Evolutionary conservation across 2,888 invertebrate species (phyloP).

Genomic region (Neoascia interrupta): DNA sequence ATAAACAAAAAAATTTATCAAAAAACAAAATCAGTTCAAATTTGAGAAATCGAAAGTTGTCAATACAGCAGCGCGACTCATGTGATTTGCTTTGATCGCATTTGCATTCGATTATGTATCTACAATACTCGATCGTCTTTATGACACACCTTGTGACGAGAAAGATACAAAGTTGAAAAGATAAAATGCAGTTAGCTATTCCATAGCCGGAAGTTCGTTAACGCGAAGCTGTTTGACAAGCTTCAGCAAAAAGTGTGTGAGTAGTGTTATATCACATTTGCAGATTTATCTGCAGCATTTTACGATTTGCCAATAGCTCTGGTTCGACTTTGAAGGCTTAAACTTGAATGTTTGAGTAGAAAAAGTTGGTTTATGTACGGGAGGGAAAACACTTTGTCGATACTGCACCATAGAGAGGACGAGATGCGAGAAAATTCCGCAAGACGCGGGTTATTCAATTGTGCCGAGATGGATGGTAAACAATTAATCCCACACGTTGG

Average conservation of each 20-base stretch:
- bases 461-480: conserved; percentile 8
- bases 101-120: conserved; percentile 13
- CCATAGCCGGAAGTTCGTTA: conserved; percentile 23
- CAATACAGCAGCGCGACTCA: conserved; percentile 2
- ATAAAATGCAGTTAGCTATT: conserved; percentile 13
- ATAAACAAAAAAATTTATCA: background rate
- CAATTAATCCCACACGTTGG: conserved; percentile 37
- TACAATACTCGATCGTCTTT: background rate
- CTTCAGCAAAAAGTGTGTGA: no score
- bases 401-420: background rate
- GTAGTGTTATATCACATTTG: conserved; percentile 34
- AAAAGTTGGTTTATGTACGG: no score
- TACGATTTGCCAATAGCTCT: conserved; percentile 12
- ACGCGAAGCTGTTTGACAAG: no score
- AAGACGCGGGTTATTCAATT: conserved; percentile 23
- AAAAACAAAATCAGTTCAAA: background rate
- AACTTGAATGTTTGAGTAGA: conserved; percentile 6
- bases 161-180: conserved; percentile 28
- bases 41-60: conserved; percentile 32
- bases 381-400: conserved; percentile 3
- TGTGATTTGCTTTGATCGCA: background rate
- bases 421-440: conserved; percentile 10
- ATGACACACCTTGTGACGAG: conserved; percentile 23
- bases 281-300: conserved; percentile 39
- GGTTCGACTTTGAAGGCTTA: background rate